These are phyloP conservation scores for Aspidoscelis tigris DNA, from an alignment of 2,113 vertebrate species.

Conservation along the genomic window DNA sequence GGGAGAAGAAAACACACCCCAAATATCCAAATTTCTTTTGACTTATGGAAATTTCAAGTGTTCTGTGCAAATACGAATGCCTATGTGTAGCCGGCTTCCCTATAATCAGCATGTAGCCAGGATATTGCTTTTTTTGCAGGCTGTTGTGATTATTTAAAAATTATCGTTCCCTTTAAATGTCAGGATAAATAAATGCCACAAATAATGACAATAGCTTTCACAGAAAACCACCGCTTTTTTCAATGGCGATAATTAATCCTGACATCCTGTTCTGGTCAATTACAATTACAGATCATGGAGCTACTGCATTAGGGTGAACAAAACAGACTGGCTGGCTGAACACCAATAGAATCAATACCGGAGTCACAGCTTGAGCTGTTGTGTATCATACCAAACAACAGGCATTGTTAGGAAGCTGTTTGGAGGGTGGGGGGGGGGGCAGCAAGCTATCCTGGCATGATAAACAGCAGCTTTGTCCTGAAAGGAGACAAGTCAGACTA, in stretches of 20 bases:
- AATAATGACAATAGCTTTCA: slow-evolving; percentile 51
- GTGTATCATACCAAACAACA: slow-evolving; percentile 17
- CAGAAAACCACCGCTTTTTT: slow-evolving; percentile 38
- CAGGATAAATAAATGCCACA: slow-evolving; percentile 64
- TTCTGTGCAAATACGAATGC: slow-evolving; percentile 12
- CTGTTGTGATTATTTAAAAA: slow-evolving; percentile 62
- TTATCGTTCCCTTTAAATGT: slow-evolving; percentile 37
- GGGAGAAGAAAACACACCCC: slow-evolving; percentile 54
- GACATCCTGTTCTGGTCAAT: slow-evolving; percentile 61
- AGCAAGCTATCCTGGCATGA: background rate
- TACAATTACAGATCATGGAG: slow-evolving; percentile 59
- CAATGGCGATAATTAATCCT: slow-evolving; percentile 57
- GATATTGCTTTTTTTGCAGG: slow-evolving; percentile 57
- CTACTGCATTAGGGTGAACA: slow-evolving; percentile 45
- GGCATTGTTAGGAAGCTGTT: background rate
- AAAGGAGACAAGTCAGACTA: background rate
- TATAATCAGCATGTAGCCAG: slow-evolving; percentile 13
- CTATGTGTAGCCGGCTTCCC: slow-evolving; percentile 29
- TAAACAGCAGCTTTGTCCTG: slow-evolving; percentile 1
- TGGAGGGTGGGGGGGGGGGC: slow-evolving; percentile 10
- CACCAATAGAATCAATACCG: slow-evolving; percentile 42
- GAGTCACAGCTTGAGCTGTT: slow-evolving; percentile 18
- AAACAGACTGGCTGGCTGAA: slow-evolving; percentile 51
- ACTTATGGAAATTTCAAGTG: slow-evolving; percentile 60
- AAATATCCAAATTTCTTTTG: slow-evolving; percentile 76